These are phyloP conservation scores for Scytalopus superciliaris DNA, from an alignment of 2,113 vertebrate genomes.

Conservation along the genomic window DNA sequence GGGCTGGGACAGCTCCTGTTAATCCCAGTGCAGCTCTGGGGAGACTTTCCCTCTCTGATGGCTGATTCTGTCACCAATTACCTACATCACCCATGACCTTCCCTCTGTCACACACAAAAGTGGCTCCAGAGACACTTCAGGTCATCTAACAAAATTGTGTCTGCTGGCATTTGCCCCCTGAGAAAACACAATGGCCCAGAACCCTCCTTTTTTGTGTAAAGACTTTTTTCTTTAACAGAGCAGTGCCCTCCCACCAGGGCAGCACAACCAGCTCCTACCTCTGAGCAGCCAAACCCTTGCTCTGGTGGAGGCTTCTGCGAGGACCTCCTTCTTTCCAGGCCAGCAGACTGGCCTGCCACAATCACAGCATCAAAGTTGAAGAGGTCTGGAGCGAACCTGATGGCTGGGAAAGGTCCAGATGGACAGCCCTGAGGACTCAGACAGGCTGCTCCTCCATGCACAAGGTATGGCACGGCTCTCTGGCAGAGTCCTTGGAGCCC, in stretches of 20 bases:
- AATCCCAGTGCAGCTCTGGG: background rate
- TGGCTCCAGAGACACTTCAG: background rate
- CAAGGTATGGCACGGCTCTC: background rate
- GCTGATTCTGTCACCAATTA: background rate
- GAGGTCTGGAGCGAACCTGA: background rate
- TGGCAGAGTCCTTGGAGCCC: background rate
- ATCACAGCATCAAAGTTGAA: background rate
- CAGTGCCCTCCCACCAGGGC: background rate
- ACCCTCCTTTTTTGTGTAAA: rapidly evolving
- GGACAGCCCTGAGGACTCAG: slow-evolving; percentile 17
- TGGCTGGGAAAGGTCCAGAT: background rate
- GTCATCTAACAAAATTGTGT: background rate
- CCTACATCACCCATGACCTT: background rate
- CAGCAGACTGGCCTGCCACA: background rate
- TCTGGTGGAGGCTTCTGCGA: background rate
- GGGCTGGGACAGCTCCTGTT: background rate
- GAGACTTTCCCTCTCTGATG: background rate
- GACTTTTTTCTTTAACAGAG: background rate
- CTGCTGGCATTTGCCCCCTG: background rate
- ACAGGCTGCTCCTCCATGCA: background rate
- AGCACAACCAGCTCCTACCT: background rate
- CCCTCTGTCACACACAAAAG: background rate
- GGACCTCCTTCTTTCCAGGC: background rate
- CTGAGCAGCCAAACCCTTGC: background rate
- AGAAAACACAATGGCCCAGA: background rate